Evolutionary conservation across 37 sponge, comb jelly and placozoan species (phyloP), one percentile per base, ranked within the genome.

Genomic region (Lycopodina hypogea): DNA sequence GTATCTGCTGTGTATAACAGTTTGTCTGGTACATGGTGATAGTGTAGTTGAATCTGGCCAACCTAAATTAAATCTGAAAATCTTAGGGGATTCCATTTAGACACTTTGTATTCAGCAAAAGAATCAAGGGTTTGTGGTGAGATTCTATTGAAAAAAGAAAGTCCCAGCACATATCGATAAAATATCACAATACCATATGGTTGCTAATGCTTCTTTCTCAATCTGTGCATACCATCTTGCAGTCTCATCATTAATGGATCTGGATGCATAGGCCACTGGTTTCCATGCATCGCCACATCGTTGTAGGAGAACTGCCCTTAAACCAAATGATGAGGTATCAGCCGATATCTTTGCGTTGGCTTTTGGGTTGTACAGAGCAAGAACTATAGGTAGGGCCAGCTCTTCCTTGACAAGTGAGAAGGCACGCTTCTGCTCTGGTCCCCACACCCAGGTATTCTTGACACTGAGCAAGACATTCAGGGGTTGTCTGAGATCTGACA

Each of bases 71-170:
- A 40, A 85, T 78, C 48, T 72, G 36, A 6, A 85, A 40, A 26
- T 78, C 48, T 41, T 73, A 28, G 7, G 86, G 78, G 14, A 84
- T 22, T n/a, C 30, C 33, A 56, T 83, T 41, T 0, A 83, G 77
- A 26, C 67, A 55, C 41, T 75, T 83, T 26, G 57, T 50, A 39
- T 63, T 53, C 65, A 85, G 42, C 32, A 85, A 30, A 2, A 79
- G 79, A 23, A 85, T 63, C 7, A 85, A 57, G 2, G 86, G 86
- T 45, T 85, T 78, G 38, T 85, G 86, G 42, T 85, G 74, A 32
- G 85, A 56, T 40, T 82, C 83, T 22, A 82, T 63, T 22, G 28
- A 24, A 38, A 82, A n/a, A 66, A 34, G 40, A 42, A 0, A 8
- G 39, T 22, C 86, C 79, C 36, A 78, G 68, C 26, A 85, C 45